Conservation (phyloP, 2,888 invertebrate genomes). For the Esperia sulphurella region DNA sequence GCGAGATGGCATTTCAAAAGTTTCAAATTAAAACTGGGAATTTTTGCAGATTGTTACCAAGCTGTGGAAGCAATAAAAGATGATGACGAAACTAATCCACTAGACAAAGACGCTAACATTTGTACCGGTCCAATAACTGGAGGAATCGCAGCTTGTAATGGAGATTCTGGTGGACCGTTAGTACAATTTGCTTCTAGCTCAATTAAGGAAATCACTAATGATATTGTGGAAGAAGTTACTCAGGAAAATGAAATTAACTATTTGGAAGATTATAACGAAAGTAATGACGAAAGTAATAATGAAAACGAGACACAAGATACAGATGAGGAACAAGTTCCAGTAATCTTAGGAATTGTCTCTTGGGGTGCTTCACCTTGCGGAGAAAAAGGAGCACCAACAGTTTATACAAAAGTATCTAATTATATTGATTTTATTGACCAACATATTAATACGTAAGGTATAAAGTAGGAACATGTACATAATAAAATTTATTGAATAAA, state of each 20-base stretch:
- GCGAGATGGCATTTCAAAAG: no score
- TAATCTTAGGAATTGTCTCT: constrained; percentile 75
- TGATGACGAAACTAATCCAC: constrained; percentile 51
- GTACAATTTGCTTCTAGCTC: constrained; percentile 36
- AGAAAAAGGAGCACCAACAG: constrained; percentile 67
- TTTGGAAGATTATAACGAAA: constrained; percentile 17
- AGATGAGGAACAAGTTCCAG: constrained; percentile 27
- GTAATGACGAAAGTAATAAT: constrained; percentile 22
- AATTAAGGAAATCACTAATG: constrained; percentile 11
- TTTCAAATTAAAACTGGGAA: neutral
- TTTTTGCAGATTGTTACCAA: constrained; percentile 55
- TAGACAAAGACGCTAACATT: constrained; percentile 62
- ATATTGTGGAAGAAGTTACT: neutral
- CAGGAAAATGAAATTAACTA: constrained; percentile 7
- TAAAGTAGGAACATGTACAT: constrained; percentile 1
- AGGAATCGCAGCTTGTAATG: constrained; percentile 73
- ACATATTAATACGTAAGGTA: constrained; percentile 27
- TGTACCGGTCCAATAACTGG: constrained; percentile 75
- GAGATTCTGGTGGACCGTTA: constrained; percentile 79
- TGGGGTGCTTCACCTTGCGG: constrained; percentile 79
- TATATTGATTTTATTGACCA: constrained; percentile 67
- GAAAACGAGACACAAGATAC: constrained; percentile 10
- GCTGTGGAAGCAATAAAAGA: constrained; percentile 54
- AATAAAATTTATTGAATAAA: constrained; percentile 9
- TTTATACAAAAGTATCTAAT: constrained; percentile 71